phyloP scores from a whole-genome alignment of 2,113 vertebrate species.

The Carassius gibelio region DNA sequence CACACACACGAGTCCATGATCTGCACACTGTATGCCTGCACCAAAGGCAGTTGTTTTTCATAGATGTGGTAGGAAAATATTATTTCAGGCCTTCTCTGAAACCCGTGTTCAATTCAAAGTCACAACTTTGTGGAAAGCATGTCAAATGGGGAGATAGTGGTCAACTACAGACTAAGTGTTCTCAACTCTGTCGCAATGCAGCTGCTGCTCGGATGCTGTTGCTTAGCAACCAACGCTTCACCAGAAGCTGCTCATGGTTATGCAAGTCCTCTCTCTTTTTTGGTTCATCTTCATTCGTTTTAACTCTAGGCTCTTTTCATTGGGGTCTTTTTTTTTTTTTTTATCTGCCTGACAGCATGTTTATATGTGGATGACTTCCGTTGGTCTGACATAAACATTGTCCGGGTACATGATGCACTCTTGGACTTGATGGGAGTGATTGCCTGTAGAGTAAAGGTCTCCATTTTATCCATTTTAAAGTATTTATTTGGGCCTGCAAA shows the following conservation, averaged over 20 bases:
- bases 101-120: conserved; percentile 20
- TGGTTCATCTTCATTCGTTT: conserved; percentile 1
- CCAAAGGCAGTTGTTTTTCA: conserved; percentile 4
- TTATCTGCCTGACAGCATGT: background rate
- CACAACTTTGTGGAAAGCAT: conserved; percentile 8
- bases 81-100: background rate
- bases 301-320: background rate
- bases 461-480: background rate
- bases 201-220: conserved; percentile 57
- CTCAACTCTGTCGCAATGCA: conserved; percentile 62
- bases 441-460: background rate
- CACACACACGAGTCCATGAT: conserved; percentile 14
- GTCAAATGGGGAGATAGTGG: conserved; percentile 32
- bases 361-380: background rate
- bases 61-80: background rate
- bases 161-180: conserved; percentile 49
- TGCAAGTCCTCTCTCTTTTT: conserved; percentile 51
- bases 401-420: background rate
- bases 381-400: background rate
- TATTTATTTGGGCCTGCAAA: background rate
- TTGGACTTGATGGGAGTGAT: background rate
- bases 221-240: conserved; percentile 57
- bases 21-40: background rate
- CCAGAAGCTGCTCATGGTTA: conserved; percentile 57
- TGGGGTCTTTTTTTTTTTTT: background rate